A percentile compares a stretch with the other conserved stretches of the same genome.
Conservation (phyloP, 2,113 vertebrate genomes). For the Oenanthe oenanthe region DNA sequence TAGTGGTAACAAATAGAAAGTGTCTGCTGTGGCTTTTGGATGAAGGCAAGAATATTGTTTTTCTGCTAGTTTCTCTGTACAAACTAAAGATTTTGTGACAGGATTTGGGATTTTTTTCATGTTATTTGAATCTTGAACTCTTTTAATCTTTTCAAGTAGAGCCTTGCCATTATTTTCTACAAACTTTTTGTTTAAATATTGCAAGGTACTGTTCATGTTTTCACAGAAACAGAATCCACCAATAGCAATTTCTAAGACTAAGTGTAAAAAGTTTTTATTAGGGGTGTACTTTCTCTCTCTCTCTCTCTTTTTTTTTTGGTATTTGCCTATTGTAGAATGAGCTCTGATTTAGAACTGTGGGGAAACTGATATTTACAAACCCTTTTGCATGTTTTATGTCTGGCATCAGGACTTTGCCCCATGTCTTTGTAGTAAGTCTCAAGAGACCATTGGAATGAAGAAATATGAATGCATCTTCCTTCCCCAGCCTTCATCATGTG, state of each 20-base stretch:
- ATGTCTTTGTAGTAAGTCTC: background rate
- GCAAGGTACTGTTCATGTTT: background rate
- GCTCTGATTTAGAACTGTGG: background rate
- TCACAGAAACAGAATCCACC: background rate
- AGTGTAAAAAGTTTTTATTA: background rate
- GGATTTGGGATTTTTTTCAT: background rate
- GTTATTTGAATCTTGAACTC: background rate
- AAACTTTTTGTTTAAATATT: background rate
- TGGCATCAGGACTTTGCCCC: background rate
- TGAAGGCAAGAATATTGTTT: background rate
- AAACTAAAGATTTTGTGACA: background rate
- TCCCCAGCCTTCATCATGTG: background rate
- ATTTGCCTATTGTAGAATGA: background rate
- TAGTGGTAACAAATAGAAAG: background rate
- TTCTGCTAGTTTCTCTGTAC: background rate
- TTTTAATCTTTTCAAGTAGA: background rate
- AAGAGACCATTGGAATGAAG: background rate
- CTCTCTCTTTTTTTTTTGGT: background rate
- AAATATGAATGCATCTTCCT: background rate
- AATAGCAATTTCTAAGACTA: background rate
- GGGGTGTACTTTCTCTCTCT: background rate
- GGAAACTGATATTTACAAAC: background rate
- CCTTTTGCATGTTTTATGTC: fast-evolving
- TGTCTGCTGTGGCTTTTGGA: background rate
- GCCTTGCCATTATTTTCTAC: background rate